Percentiles rank a stretch among this genome's conserved stretches.
These are phyloP conservation scores for Drosophila funebris DNA, from an alignment of 1,140 invertebrate genomes.

Conservation along the genomic window DNA sequence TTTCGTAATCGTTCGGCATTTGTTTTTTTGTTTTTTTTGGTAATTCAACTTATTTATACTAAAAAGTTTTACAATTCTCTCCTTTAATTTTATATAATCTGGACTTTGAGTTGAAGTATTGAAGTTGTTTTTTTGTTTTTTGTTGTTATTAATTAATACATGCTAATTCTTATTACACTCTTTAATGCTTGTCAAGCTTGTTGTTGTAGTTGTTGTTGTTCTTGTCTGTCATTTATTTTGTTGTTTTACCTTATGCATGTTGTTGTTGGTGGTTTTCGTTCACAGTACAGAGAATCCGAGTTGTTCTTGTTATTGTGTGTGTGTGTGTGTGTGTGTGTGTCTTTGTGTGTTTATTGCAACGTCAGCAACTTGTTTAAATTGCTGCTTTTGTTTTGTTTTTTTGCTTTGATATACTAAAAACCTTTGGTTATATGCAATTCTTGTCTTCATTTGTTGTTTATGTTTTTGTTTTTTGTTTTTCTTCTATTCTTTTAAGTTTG, in stretches of 20 bases:
- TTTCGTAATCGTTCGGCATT: constrained; percentile 33
- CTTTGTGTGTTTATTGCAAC: constrained; percentile 44
- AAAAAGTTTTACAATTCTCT: constrained; percentile 58
- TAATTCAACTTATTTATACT: constrained; percentile 62
- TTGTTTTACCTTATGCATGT: constrained; percentile 35
- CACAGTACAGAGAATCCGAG: constrained; percentile 78
- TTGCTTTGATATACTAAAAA: constrained; percentile 71
- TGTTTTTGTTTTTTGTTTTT: constrained; percentile 14
- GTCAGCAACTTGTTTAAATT: constrained; percentile 54
- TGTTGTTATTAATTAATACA: constrained; percentile 31
- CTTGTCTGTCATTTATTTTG: constrained; percentile 37
- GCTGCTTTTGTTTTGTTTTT: constrained; percentile 9
- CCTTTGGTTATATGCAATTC: constrained; percentile 75
- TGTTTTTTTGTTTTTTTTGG: constrained; percentile 22
- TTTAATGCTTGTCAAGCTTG: constrained; percentile 57
- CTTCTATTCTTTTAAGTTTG: constrained; percentile 48
- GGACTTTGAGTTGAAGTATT: constrained; percentile 55
- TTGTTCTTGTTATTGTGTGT: constrained; percentile 56
- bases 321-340: constrained; percentile 16
- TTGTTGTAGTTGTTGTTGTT: constrained; percentile 45
- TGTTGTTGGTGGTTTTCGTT: constrained; percentile 78
- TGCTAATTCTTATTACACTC: constrained; percentile 54
- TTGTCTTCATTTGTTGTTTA: constrained; percentile 48
- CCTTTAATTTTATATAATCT: constrained; percentile 36
- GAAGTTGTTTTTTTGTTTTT: constrained; percentile 45